Percentiles rank a stretch among this genome's conserved stretches.
Conservation (phyloP, 2,113 vertebrate genomes). For the Acrocephalus kingi region DNA sequence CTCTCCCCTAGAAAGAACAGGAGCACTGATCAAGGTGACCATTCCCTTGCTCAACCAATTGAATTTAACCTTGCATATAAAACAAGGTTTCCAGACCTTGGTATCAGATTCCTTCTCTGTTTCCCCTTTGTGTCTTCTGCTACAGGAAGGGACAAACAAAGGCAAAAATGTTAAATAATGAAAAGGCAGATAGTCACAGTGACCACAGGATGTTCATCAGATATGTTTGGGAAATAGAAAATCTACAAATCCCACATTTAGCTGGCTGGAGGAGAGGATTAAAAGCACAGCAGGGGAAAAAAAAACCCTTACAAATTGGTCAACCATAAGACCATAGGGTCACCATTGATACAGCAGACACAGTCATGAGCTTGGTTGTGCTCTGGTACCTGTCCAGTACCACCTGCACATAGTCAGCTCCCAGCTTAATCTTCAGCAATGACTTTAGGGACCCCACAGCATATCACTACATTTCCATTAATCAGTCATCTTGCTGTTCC, state of each 20-base stretch:
- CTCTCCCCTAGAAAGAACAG: neutral
- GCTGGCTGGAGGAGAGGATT: neutral
- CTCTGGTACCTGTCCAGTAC: neutral
- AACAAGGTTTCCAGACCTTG: neutral
- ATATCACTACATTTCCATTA: conserved; percentile 6
- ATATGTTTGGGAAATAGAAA: neutral
- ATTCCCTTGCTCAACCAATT: neutral
- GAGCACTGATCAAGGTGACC: neutral
- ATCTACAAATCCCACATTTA: neutral
- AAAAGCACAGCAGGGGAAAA: neutral
- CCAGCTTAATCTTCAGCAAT: conserved; percentile 15
- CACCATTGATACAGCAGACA: neutral
- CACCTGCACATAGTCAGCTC: conserved; percentile 37
- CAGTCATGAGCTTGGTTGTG: neutral
- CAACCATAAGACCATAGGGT: neutral
- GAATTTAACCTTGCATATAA: neutral
- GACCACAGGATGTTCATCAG: neutral
- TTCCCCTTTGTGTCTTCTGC: neutral
- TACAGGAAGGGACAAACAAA: neutral
- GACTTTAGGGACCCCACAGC: neutral
- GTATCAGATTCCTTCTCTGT: neutral
- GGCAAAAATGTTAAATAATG: neutral
- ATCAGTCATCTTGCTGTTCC: conserved; percentile 6
- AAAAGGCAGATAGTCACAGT: neutral
- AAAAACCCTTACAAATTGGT: neutral